Evolutionary conservation across 2,797 vertebrate genomes (phyloP).

Genomic region (Labeo calbasu): DNA sequence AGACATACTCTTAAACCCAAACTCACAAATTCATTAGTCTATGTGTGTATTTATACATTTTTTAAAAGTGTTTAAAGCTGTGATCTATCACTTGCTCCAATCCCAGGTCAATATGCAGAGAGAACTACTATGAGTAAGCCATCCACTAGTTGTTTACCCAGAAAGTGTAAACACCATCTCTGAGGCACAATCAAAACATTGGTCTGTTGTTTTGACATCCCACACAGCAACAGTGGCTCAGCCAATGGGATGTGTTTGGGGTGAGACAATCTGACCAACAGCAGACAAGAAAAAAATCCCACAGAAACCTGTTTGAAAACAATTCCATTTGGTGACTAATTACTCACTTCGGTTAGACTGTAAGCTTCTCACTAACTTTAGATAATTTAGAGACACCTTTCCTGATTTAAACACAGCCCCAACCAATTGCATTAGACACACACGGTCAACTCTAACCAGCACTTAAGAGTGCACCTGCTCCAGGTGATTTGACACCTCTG

Average conservation of each 20-base stretch:
- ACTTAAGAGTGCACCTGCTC: conserved; percentile 57
- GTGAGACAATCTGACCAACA: background rate
- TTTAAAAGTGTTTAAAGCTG: background rate
- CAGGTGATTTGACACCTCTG: conserved; percentile 74
- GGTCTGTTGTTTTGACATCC: background rate
- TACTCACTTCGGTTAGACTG: conserved; percentile 1
- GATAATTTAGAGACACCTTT: conserved; percentile 41
- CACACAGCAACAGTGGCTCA: background rate
- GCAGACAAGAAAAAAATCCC: background rate
- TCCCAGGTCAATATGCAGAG: background rate
- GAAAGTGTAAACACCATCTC: background rate
- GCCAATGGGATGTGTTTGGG: background rate
- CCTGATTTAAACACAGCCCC: conserved; percentile 43
- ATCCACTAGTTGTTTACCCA: background rate
- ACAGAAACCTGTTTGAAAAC: background rate
- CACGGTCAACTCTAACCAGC: conserved; percentile 32
- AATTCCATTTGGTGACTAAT: background rate
- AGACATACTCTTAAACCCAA: background rate
- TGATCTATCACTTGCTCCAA: background rate
- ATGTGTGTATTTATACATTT: background rate
- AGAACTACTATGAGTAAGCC: background rate
- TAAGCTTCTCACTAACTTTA: background rate
- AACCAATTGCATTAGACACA: conserved; percentile 50
- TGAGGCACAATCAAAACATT: background rate
- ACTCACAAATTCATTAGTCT: background rate